Percentiles rank a stretch among this genome's conserved stretches.
Evolutionary conservation across 1,140 invertebrate genomes (phyloP).

Genomic region (Acromyrmex heyeri): DNA sequence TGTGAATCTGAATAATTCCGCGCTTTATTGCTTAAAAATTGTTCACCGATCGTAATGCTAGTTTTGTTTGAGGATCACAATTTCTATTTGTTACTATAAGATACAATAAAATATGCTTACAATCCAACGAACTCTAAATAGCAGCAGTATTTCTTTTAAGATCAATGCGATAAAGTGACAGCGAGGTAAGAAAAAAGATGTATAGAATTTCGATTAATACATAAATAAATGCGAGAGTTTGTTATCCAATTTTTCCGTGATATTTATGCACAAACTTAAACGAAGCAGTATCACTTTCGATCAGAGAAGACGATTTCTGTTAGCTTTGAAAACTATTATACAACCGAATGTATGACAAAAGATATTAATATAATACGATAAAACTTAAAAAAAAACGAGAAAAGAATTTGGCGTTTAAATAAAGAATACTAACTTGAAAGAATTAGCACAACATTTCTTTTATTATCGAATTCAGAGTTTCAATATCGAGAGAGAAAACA

Average conservation of each 20-base stretch:
- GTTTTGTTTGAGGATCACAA: background rate
- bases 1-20: background rate
- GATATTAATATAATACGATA: background rate
- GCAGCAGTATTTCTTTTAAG: conserved; percentile 11
- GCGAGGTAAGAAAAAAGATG: background rate
- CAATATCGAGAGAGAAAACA: background rate
- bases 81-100: background rate
- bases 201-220: conserved; percentile 1
- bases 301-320: background rate
- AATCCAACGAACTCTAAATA: conserved; percentile 41
- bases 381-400: background rate
- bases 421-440: background rate
- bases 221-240: background rate
- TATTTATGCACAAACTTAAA: conserved; percentile 25
- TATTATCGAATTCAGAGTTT: too few species aligned
- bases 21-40: conserved; percentile 21
- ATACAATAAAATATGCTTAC: background rate
- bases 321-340: background rate
- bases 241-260: conserved; percentile 27
- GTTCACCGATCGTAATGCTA: background rate
- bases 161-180: background rate
- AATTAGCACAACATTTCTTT: background rate
- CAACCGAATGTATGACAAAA: too few species aligned
- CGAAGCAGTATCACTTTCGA: conserved; percentile 2
- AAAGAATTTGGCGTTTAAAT: background rate